Base-by-base conservation (phyloP, 2,113 vertebrate genomes). In the Beaufortia kweichowensis region DNA sequence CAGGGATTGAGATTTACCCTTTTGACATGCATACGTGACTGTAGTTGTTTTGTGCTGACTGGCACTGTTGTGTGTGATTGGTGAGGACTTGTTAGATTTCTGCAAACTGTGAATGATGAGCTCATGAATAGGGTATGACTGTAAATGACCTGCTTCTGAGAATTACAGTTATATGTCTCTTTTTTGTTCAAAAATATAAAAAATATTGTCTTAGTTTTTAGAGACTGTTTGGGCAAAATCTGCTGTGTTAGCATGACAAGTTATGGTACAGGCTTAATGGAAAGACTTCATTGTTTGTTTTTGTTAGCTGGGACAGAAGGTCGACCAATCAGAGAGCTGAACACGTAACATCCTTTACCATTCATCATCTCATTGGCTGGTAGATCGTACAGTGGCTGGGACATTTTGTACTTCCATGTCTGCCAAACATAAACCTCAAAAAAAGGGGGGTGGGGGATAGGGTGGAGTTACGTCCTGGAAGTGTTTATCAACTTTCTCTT, bases 381-480 rank as follows among this genome's bases (percentile, higher is more conserved):
- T 75, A 82, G 84, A 79, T 79, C 65, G 75, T 85, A 82, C 88
- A 48, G 4, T 84, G 79, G 77, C 63, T 78, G 85, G 91, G 88
- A 91, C 91, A 92, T 79, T 70, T 79, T 91, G 90, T 92, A 83
- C 89, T 87, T 76, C 74, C 72, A 79, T 78, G 80, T 82, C 76
- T 89, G 82, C 84, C 86, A 90, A 92, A 91, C 88, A 89, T 86
- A 89, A 85, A 87, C 79, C 74, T 83, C 81, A 79, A 62, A 4
- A 77, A 65, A 75, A 79, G 74, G 78, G 79, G 77, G 79, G 82
- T 81, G 48, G 48, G 12, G 84, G 64, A 28, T 3, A 59, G 79
- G 73, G 65, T 71, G 84, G 86, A 86, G 85, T 85, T 88, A 78
- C 84, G 84, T 86, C 86, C 88, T 60, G 26, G 55, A 81, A 67